Percentiles rank a stretch among this genome's conserved stretches.
Evolutionary conservation across 2,797 vertebrate species (phyloP).

Genomic region (Danionella dracula): DNA sequence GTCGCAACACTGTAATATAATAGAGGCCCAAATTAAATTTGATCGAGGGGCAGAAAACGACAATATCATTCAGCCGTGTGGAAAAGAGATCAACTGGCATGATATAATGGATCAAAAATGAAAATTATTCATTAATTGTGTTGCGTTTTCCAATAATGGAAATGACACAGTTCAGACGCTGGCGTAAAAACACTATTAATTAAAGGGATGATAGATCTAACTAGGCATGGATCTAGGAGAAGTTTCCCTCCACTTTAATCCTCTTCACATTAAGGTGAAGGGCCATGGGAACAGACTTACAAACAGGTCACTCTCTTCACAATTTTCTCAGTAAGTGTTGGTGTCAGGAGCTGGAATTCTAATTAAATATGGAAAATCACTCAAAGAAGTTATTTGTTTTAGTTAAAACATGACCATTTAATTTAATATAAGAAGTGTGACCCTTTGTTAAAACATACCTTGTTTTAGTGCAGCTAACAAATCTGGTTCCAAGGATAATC

Average conservation of each 20-base stretch:
- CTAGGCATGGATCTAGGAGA: constrained; percentile 84
- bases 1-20: constrained; percentile 98
- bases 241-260: constrained; percentile 66
- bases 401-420: no score
- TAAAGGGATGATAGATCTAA: constrained; percentile 98
- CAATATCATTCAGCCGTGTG: constrained; percentile 88
- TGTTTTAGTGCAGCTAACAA: no score
- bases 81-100: constrained; percentile 94
- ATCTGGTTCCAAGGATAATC: no score
- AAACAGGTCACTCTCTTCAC: constrained; percentile 16
- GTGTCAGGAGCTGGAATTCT: no score
- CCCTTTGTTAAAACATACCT: no score
- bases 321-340: no score
- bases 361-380: no score
- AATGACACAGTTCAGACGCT: constrained; percentile 98
- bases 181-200: constrained; percentile 99
- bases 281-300: constrained; percentile 53
- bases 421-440: no score
- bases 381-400: no score
- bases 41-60: constrained; percentile 99
- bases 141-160: constrained; percentile 96
- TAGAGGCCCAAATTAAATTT: constrained; percentile 99
- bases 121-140: constrained; percentile 98
- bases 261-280: constrained; percentile 63
- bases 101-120: constrained; percentile 96